Base-by-base conservation (phyloP, 2,888 invertebrate species). In the Arctia plantaginis region DNA sequence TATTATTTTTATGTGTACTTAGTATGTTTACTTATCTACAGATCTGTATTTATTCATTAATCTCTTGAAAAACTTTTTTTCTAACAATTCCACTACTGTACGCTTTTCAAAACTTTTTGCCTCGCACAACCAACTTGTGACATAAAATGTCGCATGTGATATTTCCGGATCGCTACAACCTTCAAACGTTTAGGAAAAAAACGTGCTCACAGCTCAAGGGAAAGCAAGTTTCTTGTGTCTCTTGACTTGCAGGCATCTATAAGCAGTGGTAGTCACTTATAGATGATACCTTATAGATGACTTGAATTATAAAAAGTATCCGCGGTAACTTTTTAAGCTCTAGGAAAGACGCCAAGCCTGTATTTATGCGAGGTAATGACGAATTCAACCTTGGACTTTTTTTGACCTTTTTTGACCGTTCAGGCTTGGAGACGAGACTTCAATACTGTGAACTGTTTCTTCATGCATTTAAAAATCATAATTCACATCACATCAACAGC, bases 41-140 rank as follows among this genome's bases (percentile, higher is more conserved):
- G 13, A 65, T 62, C 66, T 66, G 35, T 73, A 73, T 69, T 72
- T 27, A 77, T 47, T 73, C 55, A 59, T 59, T 13, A 59, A 15
- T 62, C 71, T 85, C 77, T 78, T 79, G 76, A 79, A 68, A 27
- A 39, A 77, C 74, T 72, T 44, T 67, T 76, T 72, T 83, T 66
- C 74, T 75, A 75, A 76, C 74, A 72, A 73, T 12, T 68, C 73
- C 76, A 73, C 72, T 51, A 75, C 70, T 69, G 69, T 71, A 65
- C 66, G 74, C 66, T 33, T 66, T 77, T 76, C 51, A 47, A 47
- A 47, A 47, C 47, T 47, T 47, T 55, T 55, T 55, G 44, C 1
- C 51, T 51, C 8, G 51, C 23, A 23, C 1, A 51, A 51, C 23
- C 51, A 51, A 23, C 20, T 7, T 23, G 23, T 51, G 23, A 8